phyloP scores from a whole-genome alignment of 2,888 invertebrate species.

The Zhengitettix transpicula region DNA sequence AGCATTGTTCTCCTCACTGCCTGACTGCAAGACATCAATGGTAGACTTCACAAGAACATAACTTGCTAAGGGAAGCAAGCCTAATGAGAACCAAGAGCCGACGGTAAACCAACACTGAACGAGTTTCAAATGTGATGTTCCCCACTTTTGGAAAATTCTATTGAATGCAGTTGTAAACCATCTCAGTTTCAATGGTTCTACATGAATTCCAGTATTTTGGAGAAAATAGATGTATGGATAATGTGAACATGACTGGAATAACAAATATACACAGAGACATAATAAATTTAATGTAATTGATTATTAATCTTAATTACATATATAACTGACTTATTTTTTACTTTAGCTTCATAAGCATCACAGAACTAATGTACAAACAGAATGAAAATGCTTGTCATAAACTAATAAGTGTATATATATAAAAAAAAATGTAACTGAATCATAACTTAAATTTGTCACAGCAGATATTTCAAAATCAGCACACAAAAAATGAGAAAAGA shows the following conservation, averaged over 20 bases:
- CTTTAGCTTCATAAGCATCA: no score
- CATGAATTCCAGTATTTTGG: constrained; percentile 55
- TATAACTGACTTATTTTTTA: no score
- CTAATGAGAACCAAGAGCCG: constrained; percentile 41
- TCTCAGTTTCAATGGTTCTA: constrained; percentile 52
- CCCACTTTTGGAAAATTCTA: constrained; percentile 56
- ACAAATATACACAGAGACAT: not conserved
- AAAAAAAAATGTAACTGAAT: no score
- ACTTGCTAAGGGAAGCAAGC: constrained; percentile 48
- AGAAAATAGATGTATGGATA: constrained; percentile 64
- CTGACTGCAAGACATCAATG: constrained; percentile 17
- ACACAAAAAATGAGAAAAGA: no score
- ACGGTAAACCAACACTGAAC: constrained; percentile 55
- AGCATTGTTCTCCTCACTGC: constrained; percentile 10
- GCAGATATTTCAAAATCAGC: no score
- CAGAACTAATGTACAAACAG: no score
- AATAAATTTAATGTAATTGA: no score
- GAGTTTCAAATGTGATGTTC: constrained; percentile 40
- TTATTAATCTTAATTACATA: no score
- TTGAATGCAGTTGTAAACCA: constrained; percentile 72
- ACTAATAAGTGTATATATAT: no score
- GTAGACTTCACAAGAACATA: constrained; percentile 25
- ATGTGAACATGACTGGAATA: constrained; percentile 62
- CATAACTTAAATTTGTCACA: no score
- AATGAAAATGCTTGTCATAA: no score